phyloP scores from a whole-genome alignment of 2,888 invertebrate genomes.

The Neoaliturus tenellus region DNA sequence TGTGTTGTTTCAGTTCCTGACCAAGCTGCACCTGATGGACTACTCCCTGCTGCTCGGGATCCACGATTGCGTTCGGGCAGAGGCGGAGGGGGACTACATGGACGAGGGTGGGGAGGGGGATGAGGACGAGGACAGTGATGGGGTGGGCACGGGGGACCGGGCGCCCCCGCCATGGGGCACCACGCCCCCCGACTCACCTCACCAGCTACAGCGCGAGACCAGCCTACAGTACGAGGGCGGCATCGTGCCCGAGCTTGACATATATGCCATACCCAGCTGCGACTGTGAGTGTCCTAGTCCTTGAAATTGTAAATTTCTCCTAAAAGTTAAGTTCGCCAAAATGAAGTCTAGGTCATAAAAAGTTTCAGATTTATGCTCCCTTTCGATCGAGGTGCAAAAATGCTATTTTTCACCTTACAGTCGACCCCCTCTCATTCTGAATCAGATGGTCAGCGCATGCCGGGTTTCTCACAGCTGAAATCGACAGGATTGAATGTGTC shows the following conservation, averaged over 20 bases:
- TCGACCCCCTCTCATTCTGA: no score
- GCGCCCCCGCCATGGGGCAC: conserved; percentile 67
- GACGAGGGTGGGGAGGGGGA: conserved; percentile 84
- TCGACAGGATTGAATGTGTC: no score
- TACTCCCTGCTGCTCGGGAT: conserved; percentile 97
- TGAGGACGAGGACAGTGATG: conserved; percentile 71
- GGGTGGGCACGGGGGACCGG: background rate
- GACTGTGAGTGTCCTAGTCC: conserved; percentile 77
- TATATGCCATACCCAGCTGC: conserved; percentile 96
- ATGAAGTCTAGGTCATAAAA: no score
- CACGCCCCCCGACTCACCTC: conserved; percentile 97
- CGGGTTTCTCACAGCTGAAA: background rate
- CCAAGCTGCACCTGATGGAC: conserved; percentile 98
- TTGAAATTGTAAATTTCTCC: background rate
- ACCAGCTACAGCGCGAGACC: conserved; percentile 79
- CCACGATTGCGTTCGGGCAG: conserved; percentile 87
- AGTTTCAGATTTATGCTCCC: no score
- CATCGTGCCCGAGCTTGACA: conserved; percentile 95
- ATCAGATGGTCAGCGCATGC: no score
- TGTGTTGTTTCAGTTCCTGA: conserved; percentile 85
- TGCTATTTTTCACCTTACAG: no score
- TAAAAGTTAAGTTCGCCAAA: no score
- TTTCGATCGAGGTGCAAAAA: no score
- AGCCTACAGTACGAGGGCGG: conserved; percentile 86
- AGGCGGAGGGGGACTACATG: conserved; percentile 79